Base-by-base conservation (phyloP, 2,888 invertebrate genomes). In the Troides aeacus region DNA sequence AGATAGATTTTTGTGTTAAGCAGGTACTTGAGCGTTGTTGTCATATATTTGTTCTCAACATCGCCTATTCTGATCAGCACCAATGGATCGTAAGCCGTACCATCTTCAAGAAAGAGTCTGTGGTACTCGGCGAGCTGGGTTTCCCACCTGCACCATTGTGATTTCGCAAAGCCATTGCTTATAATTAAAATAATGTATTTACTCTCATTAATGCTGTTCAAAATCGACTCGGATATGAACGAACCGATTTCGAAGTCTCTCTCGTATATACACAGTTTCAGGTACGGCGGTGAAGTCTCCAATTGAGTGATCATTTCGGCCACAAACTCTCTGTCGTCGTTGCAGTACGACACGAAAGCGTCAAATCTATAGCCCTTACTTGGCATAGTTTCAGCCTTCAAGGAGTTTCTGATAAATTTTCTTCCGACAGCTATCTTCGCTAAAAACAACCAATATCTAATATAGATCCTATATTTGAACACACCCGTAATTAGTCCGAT, bases 61-160 rank as follows among this genome's bases (percentile, higher is more conserved):
- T 94, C 92, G 17, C 94, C 95, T 75, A 95, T 83, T 78, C 94
- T 93, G 23, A 96, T 90, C 75, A 95, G 85, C 21, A 96, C 93
- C 68, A 95, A 80, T 5, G 94, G 93, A 74, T 94, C 94, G 70
- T 94, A 93, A 0, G 87, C 82, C 0, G 88, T 93, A 2, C 93
- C 93, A 71, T 94, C 93, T 76, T 94, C 93, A 39, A 94, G 86
- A 73, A 95, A 94, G 69, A 95, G 84, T 68, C 95, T 89, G 74
- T 95, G 94, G 77, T 95, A 93, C 75, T 95, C 94, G 0, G 95
- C 95, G 30, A 95, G 87, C 75, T 95, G 94, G 17, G 95, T 94
- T 78, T 96, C 96, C 94, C 95, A 94, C 57, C 94, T 88, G 79
- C 95, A 95, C 96, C 96, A 96, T 70, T 95, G 95, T 39, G 95